Evolutionary conservation across 2,888 invertebrate genomes (phyloP), one percentile per base, ranked within the genome.

Genomic region (Acanthacorydalis orientalis): DNA sequence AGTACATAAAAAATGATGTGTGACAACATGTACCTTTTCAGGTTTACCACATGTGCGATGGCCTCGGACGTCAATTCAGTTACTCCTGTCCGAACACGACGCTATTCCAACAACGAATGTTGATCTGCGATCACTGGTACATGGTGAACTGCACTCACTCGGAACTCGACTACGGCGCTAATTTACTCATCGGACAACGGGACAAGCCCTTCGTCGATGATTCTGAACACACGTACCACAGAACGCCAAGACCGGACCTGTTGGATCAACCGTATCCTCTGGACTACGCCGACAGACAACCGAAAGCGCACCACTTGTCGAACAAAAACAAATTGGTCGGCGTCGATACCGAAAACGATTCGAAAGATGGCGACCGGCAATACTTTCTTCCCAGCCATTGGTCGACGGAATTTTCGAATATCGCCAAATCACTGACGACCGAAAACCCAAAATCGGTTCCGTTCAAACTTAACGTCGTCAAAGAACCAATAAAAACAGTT

Each of bases 31-130:
- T n/a, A n/a, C n/a, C n/a, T 49, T 55, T 62, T 33, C 64, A 83
- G 83, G 75, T 82, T 52, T 85, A 85, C 65, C 83, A 85, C 68
- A 83, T 84, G 83, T 84, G 84, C 61, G 83, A 83, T 59, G 81
- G 77, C 1, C 68, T 83, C 40, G 83, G 83, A 1, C 68, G 83
- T 1, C 80, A 82, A 68, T 85, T 83, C 66, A 83, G 78, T 64
- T 83, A 84, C 65, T 72, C 77, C 23, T 85, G 85, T 56, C 84
- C 84, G 31, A 83, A 83, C 64, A 81, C 81, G 39, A 84, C 84
- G 7, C 72, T 83, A 46, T 84, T 84, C 68, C 84, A 84, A 61
- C 84, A 84, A 62, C 68, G 83, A 43, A 83, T 84, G 83, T 70
- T 84, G 51, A 77, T 85, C 60, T 85, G 84, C 60, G 83, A 84